Conservation (phyloP, 1,140 invertebrate species). For the Colletes gigas region DNA sequence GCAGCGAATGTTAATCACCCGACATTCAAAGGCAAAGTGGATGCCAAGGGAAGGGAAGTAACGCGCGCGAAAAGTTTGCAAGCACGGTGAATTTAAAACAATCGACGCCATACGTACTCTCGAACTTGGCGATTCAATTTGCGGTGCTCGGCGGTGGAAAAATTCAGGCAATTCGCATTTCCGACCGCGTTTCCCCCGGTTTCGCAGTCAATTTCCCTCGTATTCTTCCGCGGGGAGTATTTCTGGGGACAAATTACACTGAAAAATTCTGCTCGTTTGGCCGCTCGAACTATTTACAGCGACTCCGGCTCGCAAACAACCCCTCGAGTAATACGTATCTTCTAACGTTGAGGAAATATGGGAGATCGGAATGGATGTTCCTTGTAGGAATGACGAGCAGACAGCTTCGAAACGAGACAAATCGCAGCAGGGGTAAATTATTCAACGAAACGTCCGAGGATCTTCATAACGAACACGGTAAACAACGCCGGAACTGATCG, state of each 20-base stretch:
- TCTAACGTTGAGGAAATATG: no score
- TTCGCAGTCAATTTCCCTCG: conserved; percentile 30
- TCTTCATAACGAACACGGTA: not conserved
- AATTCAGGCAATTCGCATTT: conserved; percentile 43
- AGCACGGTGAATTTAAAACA: conserved; percentile 52
- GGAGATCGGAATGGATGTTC: no score
- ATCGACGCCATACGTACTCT: conserved; percentile 14
- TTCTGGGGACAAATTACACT: not conserved
- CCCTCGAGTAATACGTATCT: no score
- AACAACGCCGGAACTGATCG: not conserved
- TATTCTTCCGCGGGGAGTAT: conserved; percentile 22
- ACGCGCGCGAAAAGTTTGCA: conserved; percentile 20
- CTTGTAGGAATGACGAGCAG: no score
- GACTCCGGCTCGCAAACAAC: not conserved
- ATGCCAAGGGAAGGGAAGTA: not conserved
- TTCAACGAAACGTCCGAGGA: no score
- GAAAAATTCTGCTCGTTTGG: not conserved
- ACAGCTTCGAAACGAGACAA: no score
- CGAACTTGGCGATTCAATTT: conserved; percentile 59
- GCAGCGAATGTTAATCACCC: conserved; percentile 53
- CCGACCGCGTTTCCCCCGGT: not conserved
- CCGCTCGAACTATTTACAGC: not conserved
- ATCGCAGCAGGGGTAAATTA: no score
- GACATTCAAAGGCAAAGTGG: conserved; percentile 53
- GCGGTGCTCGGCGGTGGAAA: conserved; percentile 15